Conservation (phyloP, 2,113 vertebrate species). For the Cavia aperea region DNA sequence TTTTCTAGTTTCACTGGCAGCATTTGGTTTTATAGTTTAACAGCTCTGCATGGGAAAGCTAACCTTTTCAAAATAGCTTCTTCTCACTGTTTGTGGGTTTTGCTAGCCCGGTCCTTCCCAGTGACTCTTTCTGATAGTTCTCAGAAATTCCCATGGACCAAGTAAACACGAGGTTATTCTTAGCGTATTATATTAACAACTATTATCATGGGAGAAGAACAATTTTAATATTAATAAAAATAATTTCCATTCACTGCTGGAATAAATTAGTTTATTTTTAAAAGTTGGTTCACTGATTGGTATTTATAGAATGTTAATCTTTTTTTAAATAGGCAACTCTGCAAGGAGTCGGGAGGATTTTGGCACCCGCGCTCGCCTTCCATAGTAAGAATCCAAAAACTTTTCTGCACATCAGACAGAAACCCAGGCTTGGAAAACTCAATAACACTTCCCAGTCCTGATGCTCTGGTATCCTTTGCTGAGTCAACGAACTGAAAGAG, state of each 20-base stretch:
- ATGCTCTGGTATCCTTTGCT: conserved; percentile 21
- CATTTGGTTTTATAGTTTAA: conserved; percentile 17
- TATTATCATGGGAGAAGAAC: conserved; percentile 70
- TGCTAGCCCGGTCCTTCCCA: conserved; percentile 51
- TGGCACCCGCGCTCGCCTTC: conserved; percentile 6
- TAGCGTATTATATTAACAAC: conserved; percentile 65
- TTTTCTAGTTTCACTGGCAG: conserved; percentile 4
- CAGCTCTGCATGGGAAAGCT: conserved; percentile 41
- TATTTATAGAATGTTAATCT: conserved; percentile 68
- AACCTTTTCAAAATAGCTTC: conserved; percentile 46
- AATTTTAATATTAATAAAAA: conserved; percentile 73
- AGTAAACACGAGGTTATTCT: conserved; percentile 68
- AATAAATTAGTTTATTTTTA: conserved; percentile 72
- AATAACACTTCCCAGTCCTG: conserved; percentile 6
- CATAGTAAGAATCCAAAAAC: conserved; percentile 36
- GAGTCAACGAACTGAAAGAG: conserved; percentile 47
- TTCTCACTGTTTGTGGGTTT: conserved; percentile 40
- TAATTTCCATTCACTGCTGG: conserved; percentile 67
- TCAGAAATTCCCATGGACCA: conserved; percentile 65
- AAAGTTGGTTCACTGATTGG: conserved; percentile 56
- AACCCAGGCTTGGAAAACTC: conserved; percentile 6
- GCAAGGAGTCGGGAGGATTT: conserved; percentile 33
- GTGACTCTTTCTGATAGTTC: conserved; percentile 53
- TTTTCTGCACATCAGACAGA: conserved; percentile 24
- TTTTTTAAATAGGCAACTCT: conserved; percentile 39